Conservation (phyloP, 2,888 invertebrate genomes). For the Oscheius sp. region DNA sequence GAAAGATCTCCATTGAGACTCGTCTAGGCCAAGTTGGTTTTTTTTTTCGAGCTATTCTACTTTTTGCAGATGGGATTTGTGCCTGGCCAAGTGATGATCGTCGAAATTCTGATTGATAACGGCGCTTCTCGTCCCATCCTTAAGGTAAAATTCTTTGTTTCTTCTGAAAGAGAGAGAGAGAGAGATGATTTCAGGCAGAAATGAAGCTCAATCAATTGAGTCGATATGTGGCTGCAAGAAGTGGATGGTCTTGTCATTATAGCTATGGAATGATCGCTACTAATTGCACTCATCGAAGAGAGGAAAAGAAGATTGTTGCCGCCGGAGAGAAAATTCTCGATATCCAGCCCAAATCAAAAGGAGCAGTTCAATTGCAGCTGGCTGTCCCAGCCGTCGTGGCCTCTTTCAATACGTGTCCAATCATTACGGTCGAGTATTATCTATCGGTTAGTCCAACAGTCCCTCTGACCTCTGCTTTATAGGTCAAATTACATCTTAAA, state of each 20-base stretch:
- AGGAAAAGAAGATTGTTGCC: conserved; percentile 8
- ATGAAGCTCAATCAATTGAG: conserved; percentile 22
- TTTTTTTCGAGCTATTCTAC: no score
- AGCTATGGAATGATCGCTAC: background rate
- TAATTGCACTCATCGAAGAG: conserved; percentile 11
- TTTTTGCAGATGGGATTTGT: conserved; percentile 43
- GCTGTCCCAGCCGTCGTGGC: conserved; percentile 38
- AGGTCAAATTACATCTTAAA: conserved; percentile 24
- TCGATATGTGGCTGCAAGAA: conserved; percentile 12
- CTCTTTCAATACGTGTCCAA: conserved; percentile 40
- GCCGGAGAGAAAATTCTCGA: conserved; percentile 2
- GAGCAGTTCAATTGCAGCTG: background rate
- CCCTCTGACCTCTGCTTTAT: background rate
- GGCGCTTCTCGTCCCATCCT: conserved; percentile 33
- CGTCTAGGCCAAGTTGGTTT: no score
- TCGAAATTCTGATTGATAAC: conserved; percentile 43
- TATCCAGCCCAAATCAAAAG: conserved; percentile 22
- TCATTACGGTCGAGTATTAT: conserved; percentile 38
- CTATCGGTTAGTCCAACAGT: conserved; percentile 3
- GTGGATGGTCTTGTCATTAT: conserved; percentile 17
- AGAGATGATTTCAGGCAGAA: conserved; percentile 1
- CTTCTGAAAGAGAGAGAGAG: background rate
- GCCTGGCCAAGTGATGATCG: conserved; percentile 41
- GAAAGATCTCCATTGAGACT: conserved; percentile 24
- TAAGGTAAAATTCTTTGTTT: conserved; percentile 24